These are phyloP conservation scores for Drosophila mettleri DNA, from an alignment of 2,888 invertebrate genomes.

Conservation along the genomic window DNA sequence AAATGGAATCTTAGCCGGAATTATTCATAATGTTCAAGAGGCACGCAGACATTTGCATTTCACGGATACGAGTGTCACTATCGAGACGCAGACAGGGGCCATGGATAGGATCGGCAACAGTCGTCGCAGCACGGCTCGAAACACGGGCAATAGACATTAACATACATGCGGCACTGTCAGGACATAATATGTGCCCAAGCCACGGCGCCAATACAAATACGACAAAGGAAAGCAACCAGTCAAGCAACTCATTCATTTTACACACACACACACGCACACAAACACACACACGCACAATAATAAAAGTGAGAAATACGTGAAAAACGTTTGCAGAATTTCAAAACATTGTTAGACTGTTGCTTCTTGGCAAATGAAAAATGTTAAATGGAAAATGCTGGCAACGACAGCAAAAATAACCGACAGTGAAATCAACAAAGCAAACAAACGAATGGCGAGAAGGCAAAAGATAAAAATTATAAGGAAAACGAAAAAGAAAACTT, in stretches of 20 bases:
- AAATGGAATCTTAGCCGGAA: slow-evolving; percentile 75
- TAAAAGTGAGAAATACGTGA: slow-evolving; percentile 71
- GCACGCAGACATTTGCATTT: slow-evolving; percentile 80
- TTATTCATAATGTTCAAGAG: slow-evolving; percentile 80
- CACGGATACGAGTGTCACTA: slow-evolving; percentile 74
- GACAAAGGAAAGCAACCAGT: slow-evolving; percentile 36
- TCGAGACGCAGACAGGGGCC: slow-evolving; percentile 52
- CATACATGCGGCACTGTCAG: slow-evolving; percentile 31
- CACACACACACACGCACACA: slow-evolving; percentile 28
- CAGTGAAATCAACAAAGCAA: slow-evolving; percentile 65
- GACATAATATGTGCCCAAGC: slow-evolving; percentile 35
- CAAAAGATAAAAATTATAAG: slow-evolving; percentile 18
- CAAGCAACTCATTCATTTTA: slow-evolving; percentile 70
- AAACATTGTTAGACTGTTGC: slow-evolving; percentile 56
- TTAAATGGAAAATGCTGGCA: slow-evolving; percentile 66
- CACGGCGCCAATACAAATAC: slow-evolving; percentile 40
- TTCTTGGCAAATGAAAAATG: slow-evolving; percentile 58
- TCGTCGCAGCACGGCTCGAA: slow-evolving; percentile 1
- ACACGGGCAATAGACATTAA: slow-evolving; percentile 25
- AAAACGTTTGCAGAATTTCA: slow-evolving; percentile 72
- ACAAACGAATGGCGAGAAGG: slow-evolving; percentile 42
- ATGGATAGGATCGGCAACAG: background rate
- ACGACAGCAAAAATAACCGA: slow-evolving; percentile 55
- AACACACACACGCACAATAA: slow-evolving; percentile 39
- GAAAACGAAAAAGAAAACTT: slow-evolving; percentile 3